phyloP scores from a whole-genome alignment of 2,888 invertebrate genomes.

The Cartodere bifasciata region DNA sequence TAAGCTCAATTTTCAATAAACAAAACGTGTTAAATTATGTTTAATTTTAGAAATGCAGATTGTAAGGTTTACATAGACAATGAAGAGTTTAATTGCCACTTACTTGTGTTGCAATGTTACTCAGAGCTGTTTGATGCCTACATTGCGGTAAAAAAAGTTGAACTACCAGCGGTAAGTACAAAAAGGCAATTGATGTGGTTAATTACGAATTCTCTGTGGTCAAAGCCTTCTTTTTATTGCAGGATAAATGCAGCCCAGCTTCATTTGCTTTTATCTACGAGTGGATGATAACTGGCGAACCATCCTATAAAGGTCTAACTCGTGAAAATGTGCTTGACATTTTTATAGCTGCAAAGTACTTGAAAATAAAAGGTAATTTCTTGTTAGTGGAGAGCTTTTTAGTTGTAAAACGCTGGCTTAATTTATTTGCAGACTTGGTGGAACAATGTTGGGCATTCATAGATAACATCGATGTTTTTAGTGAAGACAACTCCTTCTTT shows the following conservation, averaged over 20 bases:
- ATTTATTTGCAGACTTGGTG: slow-evolving; percentile 45
- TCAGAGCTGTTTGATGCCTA: slow-evolving; percentile 48
- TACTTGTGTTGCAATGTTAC: slow-evolving; percentile 55
- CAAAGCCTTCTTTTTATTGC: slow-evolving; percentile 12
- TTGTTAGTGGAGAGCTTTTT: neutral
- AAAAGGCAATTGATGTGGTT: neutral
- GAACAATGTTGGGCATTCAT: slow-evolving; percentile 69
- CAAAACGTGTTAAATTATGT: slow-evolving; percentile 3
- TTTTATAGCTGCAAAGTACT: slow-evolving; percentile 57
- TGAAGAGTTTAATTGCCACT: slow-evolving; percentile 56
- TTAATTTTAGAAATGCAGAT: slow-evolving; percentile 49
- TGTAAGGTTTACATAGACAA: slow-evolving; percentile 50
- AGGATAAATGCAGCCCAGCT: slow-evolving; percentile 35
- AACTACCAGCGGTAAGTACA: slow-evolving; percentile 29
- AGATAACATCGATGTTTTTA: slow-evolving; percentile 53
- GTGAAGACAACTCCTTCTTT: slow-evolving; percentile 62
- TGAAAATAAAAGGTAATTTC: slow-evolving; percentile 50
- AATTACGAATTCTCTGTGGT: neutral
- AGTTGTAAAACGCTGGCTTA: neutral
- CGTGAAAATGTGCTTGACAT: slow-evolving; percentile 60
- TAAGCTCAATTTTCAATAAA: slow-evolving; percentile 30
- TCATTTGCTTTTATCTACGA: slow-evolving; percentile 64
- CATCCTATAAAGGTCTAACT: slow-evolving; percentile 50
- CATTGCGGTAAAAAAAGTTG: slow-evolving; percentile 33
- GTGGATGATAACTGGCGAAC: slow-evolving; percentile 63